Conservation (phyloP, 2,797 vertebrate genomes). For the Lindbergichthys nudifrons region DNA sequence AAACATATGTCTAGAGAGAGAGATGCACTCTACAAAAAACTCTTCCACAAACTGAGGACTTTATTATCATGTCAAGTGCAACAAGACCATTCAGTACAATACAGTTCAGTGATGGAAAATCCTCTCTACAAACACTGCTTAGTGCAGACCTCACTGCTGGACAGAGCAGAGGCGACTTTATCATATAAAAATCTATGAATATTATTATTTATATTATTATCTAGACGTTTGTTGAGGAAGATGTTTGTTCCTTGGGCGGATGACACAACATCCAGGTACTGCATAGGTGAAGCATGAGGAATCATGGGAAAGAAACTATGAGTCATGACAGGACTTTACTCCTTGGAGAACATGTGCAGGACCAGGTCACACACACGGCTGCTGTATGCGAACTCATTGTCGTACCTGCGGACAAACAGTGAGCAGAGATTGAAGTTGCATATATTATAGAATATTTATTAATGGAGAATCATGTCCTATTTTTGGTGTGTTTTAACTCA, state of each 20-base stretch:
- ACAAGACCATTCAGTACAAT: conserved; percentile 26
- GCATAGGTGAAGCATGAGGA: conserved; percentile 11
- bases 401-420: conserved; percentile 85
- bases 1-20: not conserved
- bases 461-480: not conserved
- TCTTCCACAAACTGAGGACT: conserved; percentile 71
- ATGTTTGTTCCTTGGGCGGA: conserved; percentile 24
- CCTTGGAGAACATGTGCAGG: conserved; percentile 89
- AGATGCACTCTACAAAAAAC: not conserved
- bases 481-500: not conserved
- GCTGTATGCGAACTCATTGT: conserved; percentile 95
- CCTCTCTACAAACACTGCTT: conserved; percentile 1
- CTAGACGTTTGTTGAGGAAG: not conserved
- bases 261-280: conserved; percentile 26
- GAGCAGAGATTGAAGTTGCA: not conserved
- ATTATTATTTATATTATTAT: not conserved
- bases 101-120: conserved; percentile 12
- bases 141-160: conserved; percentile 46
- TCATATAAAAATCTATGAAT: conserved; percentile 73
- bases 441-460: not conserved
- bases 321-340: conserved; percentile 77
- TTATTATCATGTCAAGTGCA: conserved; percentile 51
- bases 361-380: conserved; percentile 93
- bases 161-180: conserved; percentile 51
- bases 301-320: conserved; percentile 33